phyloP scores from a whole-genome alignment of 2,113 vertebrate genomes.

The Pipra filicauda region DNA sequence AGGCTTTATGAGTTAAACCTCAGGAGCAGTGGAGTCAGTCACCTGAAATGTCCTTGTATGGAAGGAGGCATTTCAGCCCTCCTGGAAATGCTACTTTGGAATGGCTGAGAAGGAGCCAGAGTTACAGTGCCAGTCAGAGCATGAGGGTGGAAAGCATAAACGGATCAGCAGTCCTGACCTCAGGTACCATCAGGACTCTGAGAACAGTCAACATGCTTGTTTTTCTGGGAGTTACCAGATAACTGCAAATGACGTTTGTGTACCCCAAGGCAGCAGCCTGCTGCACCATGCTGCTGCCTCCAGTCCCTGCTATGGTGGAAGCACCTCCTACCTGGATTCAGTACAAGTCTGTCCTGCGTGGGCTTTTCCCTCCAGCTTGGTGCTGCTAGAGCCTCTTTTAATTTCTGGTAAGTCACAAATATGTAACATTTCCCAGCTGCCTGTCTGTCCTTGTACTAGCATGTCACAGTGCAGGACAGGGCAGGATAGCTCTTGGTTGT shows the following conservation, averaged over 20 bases:
- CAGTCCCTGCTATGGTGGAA: neutral
- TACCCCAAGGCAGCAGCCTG: neutral
- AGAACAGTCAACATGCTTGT: neutral
- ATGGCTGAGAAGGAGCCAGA: neutral
- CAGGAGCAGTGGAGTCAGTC: neutral
- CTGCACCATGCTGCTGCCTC: neutral
- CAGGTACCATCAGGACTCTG: neutral
- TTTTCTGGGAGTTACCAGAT: neutral
- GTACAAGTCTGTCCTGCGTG: neutral
- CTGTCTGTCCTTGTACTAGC: neutral
- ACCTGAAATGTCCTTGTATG: neutral
- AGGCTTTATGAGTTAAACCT: neutral
- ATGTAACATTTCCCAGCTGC: neutral
- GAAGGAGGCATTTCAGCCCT: neutral
- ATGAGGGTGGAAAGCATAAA: neutral
- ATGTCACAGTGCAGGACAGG: neutral
- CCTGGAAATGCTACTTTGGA: neutral
- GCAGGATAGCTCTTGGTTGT: neutral
- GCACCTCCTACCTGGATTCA: neutral
- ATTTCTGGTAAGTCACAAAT: neutral
- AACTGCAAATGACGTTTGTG: neutral
- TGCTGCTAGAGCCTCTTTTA: neutral
- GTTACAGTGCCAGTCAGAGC: neutral
- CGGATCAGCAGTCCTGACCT: neutral
- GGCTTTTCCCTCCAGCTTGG: neutral